phyloP scores from a whole-genome alignment of 2,113 vertebrate species.

The Thunnus maccoyii region DNA sequence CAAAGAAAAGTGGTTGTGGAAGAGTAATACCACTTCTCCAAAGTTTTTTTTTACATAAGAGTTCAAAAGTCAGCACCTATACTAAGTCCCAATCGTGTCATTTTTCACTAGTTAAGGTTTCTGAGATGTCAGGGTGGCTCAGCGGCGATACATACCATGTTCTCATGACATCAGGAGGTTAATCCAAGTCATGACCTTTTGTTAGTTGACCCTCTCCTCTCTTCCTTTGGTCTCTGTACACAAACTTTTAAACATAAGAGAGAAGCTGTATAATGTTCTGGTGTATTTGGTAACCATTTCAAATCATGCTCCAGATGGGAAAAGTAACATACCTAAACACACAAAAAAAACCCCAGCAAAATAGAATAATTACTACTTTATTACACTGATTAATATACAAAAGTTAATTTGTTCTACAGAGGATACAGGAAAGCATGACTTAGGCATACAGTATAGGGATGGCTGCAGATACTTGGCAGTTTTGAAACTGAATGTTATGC shows the following conservation, averaged over 20 bases:
- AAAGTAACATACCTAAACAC: neutral
- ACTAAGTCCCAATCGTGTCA: neutral
- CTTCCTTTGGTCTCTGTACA: neutral
- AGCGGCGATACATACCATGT: neutral
- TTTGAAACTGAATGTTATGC: constrained; percentile 31
- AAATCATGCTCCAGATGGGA: neutral
- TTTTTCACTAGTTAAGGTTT: constrained; percentile 1
- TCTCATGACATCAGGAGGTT: constrained; percentile 13
- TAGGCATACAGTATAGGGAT: constrained; percentile 37
- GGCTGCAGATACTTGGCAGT: constrained; percentile 35
- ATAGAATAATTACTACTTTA: constrained; percentile 68
- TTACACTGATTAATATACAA: constrained; percentile 75
- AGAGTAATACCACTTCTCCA: neutral
- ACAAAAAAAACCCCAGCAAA: neutral
- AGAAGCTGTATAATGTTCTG: neutral
- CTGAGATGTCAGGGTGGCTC: neutral
- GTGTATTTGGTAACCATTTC: neutral
- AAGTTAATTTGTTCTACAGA: constrained; percentile 64
- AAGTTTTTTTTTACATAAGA: neutral
- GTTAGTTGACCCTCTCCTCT: neutral
- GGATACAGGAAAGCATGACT: constrained; percentile 66
- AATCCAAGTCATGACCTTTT: constrained; percentile 23
- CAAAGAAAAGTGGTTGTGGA: neutral
- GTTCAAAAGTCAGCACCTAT: neutral
- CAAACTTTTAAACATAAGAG: neutral